Conservation (phyloP, 2,113 vertebrate species). For the Mormoops blainvillei region DNA sequence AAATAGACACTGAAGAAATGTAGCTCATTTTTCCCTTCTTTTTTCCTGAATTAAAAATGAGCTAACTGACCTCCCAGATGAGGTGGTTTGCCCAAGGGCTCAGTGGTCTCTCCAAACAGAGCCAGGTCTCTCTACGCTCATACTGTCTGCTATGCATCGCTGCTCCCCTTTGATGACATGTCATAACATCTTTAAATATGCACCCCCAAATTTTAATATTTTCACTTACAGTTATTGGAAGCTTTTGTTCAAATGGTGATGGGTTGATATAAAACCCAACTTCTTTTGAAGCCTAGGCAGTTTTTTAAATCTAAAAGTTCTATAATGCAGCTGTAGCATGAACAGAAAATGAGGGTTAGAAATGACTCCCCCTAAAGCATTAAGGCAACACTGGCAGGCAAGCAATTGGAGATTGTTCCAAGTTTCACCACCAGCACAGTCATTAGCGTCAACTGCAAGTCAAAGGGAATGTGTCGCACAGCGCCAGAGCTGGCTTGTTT, state of each 20-base stretch:
- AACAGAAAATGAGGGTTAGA: slow-evolving; percentile 32
- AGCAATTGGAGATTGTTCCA: background rate
- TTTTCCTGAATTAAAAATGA: background rate
- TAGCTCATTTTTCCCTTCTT: background rate
- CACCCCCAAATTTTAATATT: background rate
- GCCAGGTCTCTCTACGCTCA: background rate
- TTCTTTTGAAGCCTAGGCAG: background rate
- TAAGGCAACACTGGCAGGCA: background rate
- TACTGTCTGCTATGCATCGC: background rate
- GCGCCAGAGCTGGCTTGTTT: background rate
- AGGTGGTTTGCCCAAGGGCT: background rate
- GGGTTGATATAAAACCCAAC: background rate
- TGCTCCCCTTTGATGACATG: background rate
- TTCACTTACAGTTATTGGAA: background rate
- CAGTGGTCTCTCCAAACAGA: background rate
- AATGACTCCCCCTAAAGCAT: slow-evolving; percentile 22
- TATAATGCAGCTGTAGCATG: background rate
- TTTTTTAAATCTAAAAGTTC: background rate
- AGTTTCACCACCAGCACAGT: background rate
- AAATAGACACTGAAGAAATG: background rate
- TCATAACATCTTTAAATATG: background rate
- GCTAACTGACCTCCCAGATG: background rate
- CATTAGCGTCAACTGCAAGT: background rate
- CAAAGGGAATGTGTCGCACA: background rate
- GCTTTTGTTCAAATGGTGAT: slow-evolving; percentile 8